These are phyloP conservation scores for Cryptosula pallasiana DNA, from an alignment of 2,888 invertebrate genomes.

Conservation along the genomic window DNA sequence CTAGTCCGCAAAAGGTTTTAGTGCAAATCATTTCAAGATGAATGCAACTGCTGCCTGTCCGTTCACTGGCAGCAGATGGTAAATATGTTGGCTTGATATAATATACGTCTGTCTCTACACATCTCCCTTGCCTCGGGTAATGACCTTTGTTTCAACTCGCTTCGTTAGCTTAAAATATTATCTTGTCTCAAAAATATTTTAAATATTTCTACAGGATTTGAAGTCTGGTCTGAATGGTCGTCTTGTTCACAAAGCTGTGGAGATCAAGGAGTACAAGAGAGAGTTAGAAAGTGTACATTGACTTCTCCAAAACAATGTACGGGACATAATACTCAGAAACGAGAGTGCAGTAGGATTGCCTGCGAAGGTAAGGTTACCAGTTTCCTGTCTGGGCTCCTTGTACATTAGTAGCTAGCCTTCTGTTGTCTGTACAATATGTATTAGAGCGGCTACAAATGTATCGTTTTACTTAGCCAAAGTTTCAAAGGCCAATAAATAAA, in stretches of 20 bases:
- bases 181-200: too few relatives aligned
- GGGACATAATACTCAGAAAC: slow-evolving; percentile 18
- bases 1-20: too few relatives aligned
- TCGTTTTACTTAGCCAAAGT: background rate
- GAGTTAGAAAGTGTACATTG: slow-evolving; percentile 13
- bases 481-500: background rate
- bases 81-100: too few relatives aligned
- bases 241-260: slow-evolving; percentile 21
- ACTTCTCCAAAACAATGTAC: background rate
- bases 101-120: too few relatives aligned
- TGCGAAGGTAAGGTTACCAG: background rate
- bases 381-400: background rate
- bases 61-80: too few relatives aligned
- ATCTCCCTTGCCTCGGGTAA: too few relatives aligned
- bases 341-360: slow-evolving; percentile 1
- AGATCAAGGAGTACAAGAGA: slow-evolving; percentile 15
- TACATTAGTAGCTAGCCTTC: background rate
- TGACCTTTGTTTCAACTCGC: too few relatives aligned
- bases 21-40: too few relatives aligned
- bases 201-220: slow-evolving; percentile 11
- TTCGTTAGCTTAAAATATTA: too few relatives aligned
- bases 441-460: background rate
- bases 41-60: too few relatives aligned
- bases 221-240: slow-evolving; percentile 24
- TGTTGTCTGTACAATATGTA: background rate